Percentiles rank a stretch among this genome's conserved stretches.
Conservation (phyloP, 64 coral and sea anemone genomes). For the Pocillopora damicornis region DNA sequence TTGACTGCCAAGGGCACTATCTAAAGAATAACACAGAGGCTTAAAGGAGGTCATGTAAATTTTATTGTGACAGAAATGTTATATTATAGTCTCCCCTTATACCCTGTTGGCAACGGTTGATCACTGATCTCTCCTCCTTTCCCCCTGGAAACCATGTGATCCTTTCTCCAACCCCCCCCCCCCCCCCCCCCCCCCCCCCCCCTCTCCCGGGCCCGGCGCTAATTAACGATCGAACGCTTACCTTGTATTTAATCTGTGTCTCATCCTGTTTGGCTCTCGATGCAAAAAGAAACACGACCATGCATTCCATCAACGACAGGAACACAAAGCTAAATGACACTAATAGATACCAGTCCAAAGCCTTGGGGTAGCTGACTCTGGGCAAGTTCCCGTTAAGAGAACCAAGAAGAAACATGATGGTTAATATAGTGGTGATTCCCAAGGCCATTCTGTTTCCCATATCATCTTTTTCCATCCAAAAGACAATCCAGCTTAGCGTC, state of each 20-base stretch:
- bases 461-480: constrained; percentile 38
- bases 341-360: constrained; percentile 70
- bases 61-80: too few relatives aligned
- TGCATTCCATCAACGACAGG: constrained; percentile 63
- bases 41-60: too few relatives aligned
- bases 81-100: too few relatives aligned
- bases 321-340: constrained; percentile 74
- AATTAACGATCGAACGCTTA: not conserved
- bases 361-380: constrained; percentile 68
- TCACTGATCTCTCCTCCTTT: too few relatives aligned
- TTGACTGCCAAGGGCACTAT: too few relatives aligned
- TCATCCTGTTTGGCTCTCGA: not conserved
- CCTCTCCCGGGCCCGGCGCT: not conserved
- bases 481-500: constrained; percentile 14
- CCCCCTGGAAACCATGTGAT: too few relatives aligned
- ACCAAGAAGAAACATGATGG: constrained; percentile 57
- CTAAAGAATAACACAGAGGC: too few relatives aligned
- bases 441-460: constrained; percentile 24
- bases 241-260: not conserved
- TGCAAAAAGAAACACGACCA: constrained; percentile 11
- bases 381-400: constrained; percentile 42
- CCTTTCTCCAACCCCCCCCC: not conserved
- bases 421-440: constrained; percentile 56
- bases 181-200: not conserved
- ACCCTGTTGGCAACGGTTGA: too few relatives aligned